Base-by-base conservation (phyloP, 2,797 vertebrate species). In the Miichthys miiuy region DNA sequence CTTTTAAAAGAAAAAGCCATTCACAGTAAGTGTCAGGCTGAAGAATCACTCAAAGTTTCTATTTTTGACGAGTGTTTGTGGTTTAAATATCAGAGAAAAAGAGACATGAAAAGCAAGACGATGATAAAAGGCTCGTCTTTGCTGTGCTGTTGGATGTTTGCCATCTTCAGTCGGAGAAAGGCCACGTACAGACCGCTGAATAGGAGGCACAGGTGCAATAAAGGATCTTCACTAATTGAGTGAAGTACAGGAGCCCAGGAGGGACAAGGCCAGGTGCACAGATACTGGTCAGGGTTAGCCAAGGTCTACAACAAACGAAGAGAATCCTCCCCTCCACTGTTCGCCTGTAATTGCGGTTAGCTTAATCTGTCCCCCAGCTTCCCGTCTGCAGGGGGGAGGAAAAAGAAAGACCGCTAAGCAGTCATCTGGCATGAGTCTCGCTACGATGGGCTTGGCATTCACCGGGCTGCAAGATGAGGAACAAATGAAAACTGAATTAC, bases 401-500 rank as follows among this genome's bases (percentile, higher is more conserved):
- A 54, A 67, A 16, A 21, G 5, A 62, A 21, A 56, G 57, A 55
- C 57, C 9, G 61, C 62, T 48, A 80, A 87, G 82, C 78, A 72
- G 75, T 87, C 82, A 68, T 69, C 81, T 87, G 84, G 79, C 79
- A 54, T 5, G 51, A 52, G 55, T 44, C 70, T 77, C 55, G 25
- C 72, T 61, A 12, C 48, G n/a, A 58, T 17, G 66, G 34, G 60
- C 79, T 60, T 71, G 84, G 85, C 88, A 65, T 82, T 70, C 81
- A 30, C 56, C 79, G 55, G 84, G 78, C 69, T 5, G 72, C 70
- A 6, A 75, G 77, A 85, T n/a, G 77, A 77, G 66, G 79, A 84
- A 85, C 79, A 83, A 90, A 87, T 85, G 79, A 79, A 87, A 91
- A 68, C 34, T 23, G 72, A 86, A 89, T 87, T 51, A 84, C 88